Evolutionary conservation across 2,113 vertebrate species (phyloP), one percentile per base, ranked within the genome.

Genomic region (Hippopotamus amphibius): DNA sequence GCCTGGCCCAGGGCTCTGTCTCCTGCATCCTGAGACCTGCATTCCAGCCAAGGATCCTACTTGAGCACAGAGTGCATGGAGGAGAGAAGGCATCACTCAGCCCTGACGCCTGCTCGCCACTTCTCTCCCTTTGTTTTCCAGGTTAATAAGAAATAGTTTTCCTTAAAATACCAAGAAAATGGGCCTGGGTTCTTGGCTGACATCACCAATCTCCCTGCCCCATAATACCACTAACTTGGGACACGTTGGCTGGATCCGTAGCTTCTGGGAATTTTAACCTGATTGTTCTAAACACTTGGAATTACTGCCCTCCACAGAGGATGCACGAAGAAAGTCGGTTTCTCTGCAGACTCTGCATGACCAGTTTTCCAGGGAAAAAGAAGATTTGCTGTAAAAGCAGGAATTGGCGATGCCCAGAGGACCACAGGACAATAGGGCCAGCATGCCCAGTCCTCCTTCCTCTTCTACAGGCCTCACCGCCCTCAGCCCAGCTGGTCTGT

Each of bases 321-420:
- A 57, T 17, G 33, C 41, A 41, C 80, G 76, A 46, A 84, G 97
- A 95, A 95, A 92, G 53, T 24, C 76, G 96, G 95, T 95, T 98
- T 98, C 97, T 98, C 65, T 0, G 94, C 96, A 98, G 96, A 97
- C 92, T 98, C 93, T 83, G 93, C 93, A 97, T 95, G 98, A 98
- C 98, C 97, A 96, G 96, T 97, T 98, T 99, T 96, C 98, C 95
- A 95, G 95, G 95, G 68, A 92, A 98, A 97, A 97, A 97, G 97
- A 97, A 76, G 83, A 93, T 97, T 98, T 94, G 95, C 98, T 96
- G 55, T 97, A 97, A 98, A 97, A 97, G 95, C 17, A 46, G 50
- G n/a, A 66, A 90, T 96, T 81, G 72, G 90, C 26, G 16, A 63
- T 97, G 95, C 95, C 96, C 97, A 79, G 93, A 83, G 81, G 81